Evolutionary conservation across 1,140 invertebrate genomes (phyloP).

Genomic region (Dreissena rostriformis): DNA sequence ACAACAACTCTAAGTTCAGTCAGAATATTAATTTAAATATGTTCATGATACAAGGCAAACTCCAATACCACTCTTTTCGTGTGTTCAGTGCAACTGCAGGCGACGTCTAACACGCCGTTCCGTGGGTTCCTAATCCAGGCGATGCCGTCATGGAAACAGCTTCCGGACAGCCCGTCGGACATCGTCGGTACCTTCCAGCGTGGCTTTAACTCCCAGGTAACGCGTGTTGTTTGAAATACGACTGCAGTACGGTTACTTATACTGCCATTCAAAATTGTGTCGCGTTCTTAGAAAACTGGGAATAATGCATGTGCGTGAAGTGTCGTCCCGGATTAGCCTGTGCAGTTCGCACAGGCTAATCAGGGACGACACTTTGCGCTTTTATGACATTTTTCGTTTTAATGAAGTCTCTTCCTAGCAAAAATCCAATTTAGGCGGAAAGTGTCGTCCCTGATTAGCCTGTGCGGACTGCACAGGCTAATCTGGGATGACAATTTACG

Average conservation of each 20-base stretch:
- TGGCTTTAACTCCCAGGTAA: neutral
- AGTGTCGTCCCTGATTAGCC: no score
- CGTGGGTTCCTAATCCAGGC: constrained; percentile 46
- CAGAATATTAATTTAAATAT: no score
- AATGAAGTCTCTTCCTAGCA: no score
- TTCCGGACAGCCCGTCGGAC: constrained; percentile 50
- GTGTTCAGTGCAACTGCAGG: constrained; percentile 24
- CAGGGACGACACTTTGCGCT: neutral
- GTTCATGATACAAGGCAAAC: no score
- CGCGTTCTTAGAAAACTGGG: neutral
- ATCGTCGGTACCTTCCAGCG: constrained; percentile 44
- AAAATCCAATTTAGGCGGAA: no score
- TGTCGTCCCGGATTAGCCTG: neutral
- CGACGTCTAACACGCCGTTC: constrained; percentile 26
- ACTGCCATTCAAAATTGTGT: constrained; percentile 6
- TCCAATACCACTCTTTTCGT: neutral
- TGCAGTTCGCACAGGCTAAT: neutral
- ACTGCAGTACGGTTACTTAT: neutral
- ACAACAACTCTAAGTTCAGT: no score
- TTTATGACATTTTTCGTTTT: neutral
- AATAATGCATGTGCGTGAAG: neutral
- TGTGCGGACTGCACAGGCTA: no score
- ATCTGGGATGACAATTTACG: no score
- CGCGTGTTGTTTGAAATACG: no score
- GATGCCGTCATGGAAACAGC: constrained; percentile 42